A percentile compares a stretch with the other conserved stretches of the same genome.
These are phyloP conservation scores for Gambusia holbrooki DNA, from an alignment of 2,113 vertebrate genomes.

Conservation along the genomic window DNA sequence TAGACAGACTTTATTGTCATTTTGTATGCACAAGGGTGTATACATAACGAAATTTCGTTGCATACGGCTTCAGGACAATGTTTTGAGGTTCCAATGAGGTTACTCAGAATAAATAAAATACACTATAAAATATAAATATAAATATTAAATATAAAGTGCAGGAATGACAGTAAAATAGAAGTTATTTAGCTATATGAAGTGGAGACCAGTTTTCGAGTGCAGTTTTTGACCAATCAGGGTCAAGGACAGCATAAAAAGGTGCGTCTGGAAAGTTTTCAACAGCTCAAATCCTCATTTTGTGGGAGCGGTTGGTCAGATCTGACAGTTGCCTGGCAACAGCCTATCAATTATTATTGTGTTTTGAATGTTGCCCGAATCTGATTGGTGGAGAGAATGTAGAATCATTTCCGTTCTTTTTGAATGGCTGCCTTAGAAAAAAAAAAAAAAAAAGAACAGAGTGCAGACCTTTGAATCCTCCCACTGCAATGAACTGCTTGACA, in stretches of 20 bases:
- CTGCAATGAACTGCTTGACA: background rate
- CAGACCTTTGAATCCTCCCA: background rate
- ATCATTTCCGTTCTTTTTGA: background rate
- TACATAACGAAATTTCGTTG: too few species aligned
- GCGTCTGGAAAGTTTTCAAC: background rate
- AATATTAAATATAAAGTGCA: too few species aligned
- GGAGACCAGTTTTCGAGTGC: too few species aligned
- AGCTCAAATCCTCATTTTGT: background rate
- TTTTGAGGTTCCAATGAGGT: too few species aligned
- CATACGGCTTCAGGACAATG: too few species aligned
- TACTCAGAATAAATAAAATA: too few species aligned
- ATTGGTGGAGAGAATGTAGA: conserved; percentile 3
- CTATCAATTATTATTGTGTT: background rate
- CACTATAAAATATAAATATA: too few species aligned
- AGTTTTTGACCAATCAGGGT: background rate
- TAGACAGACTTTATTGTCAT: too few species aligned
- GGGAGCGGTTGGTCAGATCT: background rate
- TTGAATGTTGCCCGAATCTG: background rate
- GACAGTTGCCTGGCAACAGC: background rate
- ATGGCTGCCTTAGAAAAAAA: background rate
- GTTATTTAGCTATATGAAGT: too few species aligned
- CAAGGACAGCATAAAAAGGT: too few species aligned
- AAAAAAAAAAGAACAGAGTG: background rate
- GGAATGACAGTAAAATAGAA: too few species aligned
- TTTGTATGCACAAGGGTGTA: too few species aligned